phyloP scores from a whole-genome alignment of 2,888 invertebrate genomes.

The Acronicta alni region DNA sequence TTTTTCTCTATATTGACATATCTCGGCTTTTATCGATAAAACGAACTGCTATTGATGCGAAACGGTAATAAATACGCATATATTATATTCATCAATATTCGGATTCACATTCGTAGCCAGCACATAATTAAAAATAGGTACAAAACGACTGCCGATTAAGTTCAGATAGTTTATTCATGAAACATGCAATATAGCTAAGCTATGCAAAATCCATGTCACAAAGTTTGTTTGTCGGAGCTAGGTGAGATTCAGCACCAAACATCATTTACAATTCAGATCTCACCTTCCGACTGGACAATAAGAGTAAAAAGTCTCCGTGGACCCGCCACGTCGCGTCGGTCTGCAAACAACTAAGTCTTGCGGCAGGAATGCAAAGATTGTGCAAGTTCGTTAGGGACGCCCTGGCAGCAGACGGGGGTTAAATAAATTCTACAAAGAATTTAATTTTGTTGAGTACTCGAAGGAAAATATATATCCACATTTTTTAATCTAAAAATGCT shows the following conservation, averaged over 20 bases:
- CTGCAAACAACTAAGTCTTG: slow-evolving; percentile 37
- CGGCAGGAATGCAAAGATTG: slow-evolving; percentile 40
- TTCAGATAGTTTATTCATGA: slow-evolving; percentile 56
- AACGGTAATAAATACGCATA: no score
- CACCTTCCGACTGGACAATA: slow-evolving; percentile 48
- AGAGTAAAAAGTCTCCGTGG: slow-evolving; percentile 40
- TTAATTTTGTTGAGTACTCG: slow-evolving; percentile 24
- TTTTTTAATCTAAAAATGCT: slow-evolving; percentile 2
- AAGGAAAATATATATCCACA: slow-evolving; percentile 5
- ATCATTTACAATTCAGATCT: slow-evolving; percentile 62
- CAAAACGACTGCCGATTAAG: background rate
- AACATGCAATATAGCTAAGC: slow-evolving; percentile 53
- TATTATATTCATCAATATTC: no score
- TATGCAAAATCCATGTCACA: slow-evolving; percentile 52
- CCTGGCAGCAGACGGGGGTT: slow-evolving; percentile 14
- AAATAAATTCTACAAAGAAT: slow-evolving; percentile 36
- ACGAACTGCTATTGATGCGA: no score
- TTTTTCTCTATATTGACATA: no score
- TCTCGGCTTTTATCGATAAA: no score
- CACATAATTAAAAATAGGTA: background rate
- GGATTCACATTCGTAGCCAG: background rate
- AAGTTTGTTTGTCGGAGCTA: slow-evolving; percentile 59
- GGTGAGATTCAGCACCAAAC: slow-evolving; percentile 39
- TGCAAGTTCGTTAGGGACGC: slow-evolving; percentile 36
- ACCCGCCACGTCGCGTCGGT: slow-evolving; percentile 17